Evolutionary conservation across 2,888 invertebrate genomes (phyloP).

Genomic region (Elysia crispata): DNA sequence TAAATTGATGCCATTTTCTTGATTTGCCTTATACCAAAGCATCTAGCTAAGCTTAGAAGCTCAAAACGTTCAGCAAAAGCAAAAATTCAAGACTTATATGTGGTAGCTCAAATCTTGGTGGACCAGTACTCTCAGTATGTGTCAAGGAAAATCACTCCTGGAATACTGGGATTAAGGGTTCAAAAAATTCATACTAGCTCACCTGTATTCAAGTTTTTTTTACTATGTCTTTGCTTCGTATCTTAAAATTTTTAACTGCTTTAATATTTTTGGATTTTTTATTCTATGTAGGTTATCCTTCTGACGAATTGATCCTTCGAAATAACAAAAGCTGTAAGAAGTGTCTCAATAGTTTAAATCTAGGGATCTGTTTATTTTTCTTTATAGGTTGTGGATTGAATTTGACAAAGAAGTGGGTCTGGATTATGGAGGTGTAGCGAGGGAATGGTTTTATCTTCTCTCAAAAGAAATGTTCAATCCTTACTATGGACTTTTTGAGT

Average conservation of each 20-base stretch:
- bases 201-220: background rate
- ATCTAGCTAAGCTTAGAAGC: too few relatives aligned
- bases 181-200: too few relatives aligned
- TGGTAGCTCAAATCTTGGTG: too few relatives aligned
- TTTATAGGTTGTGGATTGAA: slow-evolving; percentile 94
- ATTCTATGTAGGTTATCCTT: background rate
- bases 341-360: background rate
- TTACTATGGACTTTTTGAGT: slow-evolving; percentile 99
- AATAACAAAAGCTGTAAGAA: background rate
- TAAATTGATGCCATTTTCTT: too few relatives aligned
- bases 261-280: background rate
- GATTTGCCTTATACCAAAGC: too few relatives aligned
- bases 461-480: slow-evolving; percentile 99
- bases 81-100: too few relatives aligned
- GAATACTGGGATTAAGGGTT: too few relatives aligned
- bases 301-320: background rate
- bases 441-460: slow-evolving; percentile 99
- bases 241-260: background rate
- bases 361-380: background rate
- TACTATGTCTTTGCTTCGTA: background rate
- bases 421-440: slow-evolving; percentile 96
- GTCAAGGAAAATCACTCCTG: too few relatives aligned
- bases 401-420: slow-evolving; percentile 95
- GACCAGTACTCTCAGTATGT: too few relatives aligned
- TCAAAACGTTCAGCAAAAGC: too few relatives aligned